Evolutionary conservation across 2,113 vertebrate genomes (phyloP).

Genomic region (Vulpes ferrilata): DNA sequence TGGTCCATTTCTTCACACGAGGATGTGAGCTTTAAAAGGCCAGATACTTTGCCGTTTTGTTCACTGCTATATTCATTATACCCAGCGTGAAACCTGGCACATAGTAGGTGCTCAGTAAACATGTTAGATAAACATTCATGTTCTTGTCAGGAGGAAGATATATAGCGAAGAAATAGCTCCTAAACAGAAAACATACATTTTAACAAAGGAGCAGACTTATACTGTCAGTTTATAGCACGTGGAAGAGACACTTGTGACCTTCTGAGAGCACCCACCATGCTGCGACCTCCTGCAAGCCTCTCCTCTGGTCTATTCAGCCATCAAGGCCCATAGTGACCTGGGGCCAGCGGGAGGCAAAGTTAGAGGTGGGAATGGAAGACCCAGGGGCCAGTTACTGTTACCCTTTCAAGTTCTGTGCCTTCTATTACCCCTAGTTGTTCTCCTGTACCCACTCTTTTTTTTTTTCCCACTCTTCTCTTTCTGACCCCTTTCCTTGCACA

Average conservation of each 20-base stretch:
- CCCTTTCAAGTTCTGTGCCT: background rate
- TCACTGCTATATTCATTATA: background rate
- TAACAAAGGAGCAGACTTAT: background rate
- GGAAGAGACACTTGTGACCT: background rate
- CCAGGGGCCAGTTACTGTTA: background rate
- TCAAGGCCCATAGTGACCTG: background rate
- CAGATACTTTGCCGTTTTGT: background rate
- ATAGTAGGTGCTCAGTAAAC: background rate
- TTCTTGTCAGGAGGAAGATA: background rate
- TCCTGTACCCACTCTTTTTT: background rate
- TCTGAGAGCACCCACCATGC: accelerated
- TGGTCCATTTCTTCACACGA: background rate
- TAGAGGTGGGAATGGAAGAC: background rate
- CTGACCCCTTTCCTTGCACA: background rate
- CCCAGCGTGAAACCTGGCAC: background rate
- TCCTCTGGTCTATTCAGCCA: background rate
- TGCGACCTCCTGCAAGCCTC: background rate
- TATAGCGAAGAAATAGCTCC: background rate
- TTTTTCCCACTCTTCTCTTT: background rate
- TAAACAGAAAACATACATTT: background rate
- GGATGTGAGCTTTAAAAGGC: background rate
- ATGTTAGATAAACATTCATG: background rate
- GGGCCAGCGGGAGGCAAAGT: background rate
- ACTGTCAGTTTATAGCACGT: background rate
- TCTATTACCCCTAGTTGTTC: background rate